These are phyloP conservation scores for Tachina lurida DNA, from an alignment of 2,888 invertebrate genomes.

Conservation along the genomic window DNA sequence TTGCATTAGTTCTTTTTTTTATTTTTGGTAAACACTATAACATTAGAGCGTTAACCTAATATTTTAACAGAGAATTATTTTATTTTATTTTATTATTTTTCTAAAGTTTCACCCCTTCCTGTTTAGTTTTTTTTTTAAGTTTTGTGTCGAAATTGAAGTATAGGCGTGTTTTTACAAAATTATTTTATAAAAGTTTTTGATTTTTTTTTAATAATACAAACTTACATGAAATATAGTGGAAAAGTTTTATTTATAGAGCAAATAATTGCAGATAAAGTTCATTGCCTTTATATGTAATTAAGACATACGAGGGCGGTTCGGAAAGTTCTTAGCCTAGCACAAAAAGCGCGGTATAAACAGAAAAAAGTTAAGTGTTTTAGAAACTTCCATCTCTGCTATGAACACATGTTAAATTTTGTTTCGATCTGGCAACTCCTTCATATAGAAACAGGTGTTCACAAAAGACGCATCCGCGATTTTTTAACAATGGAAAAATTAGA, in stretches of 20 bases:
- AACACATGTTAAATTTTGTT: too few species aligned
- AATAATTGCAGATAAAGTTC: conserved; percentile 45
- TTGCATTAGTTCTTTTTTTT: not conserved
- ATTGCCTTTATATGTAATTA: conserved; percentile 28
- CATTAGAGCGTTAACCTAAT: conserved; percentile 59
- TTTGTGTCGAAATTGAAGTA: conserved; percentile 37
- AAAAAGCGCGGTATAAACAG: too few species aligned
- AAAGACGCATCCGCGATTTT: too few species aligned
- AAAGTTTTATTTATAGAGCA: conserved; percentile 32
- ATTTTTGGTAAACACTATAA: conserved; percentile 11
- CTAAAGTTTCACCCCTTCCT: conserved; percentile 58
- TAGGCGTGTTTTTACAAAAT: conserved; percentile 59
- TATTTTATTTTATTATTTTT: conserved; percentile 45
- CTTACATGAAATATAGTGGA: conserved; percentile 16
- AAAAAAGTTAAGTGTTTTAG: too few species aligned
- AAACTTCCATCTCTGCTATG: too few species aligned
- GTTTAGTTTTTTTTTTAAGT: conserved; percentile 27
- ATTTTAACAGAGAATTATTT: conserved; percentile 40
- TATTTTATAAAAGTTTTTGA: conserved; percentile 54
- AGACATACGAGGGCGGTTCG: too few species aligned
- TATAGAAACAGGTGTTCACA: too few species aligned
- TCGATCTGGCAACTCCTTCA: too few species aligned
- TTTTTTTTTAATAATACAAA: not conserved
- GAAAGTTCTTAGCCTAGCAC: too few species aligned
- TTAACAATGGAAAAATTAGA: too few species aligned